These are phyloP conservation scores for Liposcelis brunnea DNA, from an alignment of 2,888 invertebrate species.

Conservation along the genomic window DNA sequence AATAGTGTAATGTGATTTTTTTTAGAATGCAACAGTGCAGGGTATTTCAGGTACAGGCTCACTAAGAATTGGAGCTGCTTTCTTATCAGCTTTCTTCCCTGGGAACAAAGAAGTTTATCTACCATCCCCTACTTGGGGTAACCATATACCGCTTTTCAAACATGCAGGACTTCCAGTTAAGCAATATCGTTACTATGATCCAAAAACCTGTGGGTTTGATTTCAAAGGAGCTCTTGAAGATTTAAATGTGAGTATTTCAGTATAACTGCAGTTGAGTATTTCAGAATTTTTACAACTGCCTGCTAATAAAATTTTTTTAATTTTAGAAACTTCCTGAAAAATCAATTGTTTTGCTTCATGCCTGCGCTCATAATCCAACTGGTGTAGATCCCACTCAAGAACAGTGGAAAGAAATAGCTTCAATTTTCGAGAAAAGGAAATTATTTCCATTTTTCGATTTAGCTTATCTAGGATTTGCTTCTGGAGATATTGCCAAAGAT, in stretches of 20 bases:
- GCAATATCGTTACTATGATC: slow-evolving; percentile 84
- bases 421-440: slow-evolving; percentile 60
- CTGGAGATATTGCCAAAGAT: slow-evolving; percentile 69
- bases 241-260: slow-evolving; percentile 58
- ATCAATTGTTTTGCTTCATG: slow-evolving; percentile 81
- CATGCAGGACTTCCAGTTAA: slow-evolving; percentile 70
- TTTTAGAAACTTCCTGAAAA: slow-evolving; percentile 78
- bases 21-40: slow-evolving; percentile 50
- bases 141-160: slow-evolving; percentile 90
- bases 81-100: slow-evolving; percentile 62
- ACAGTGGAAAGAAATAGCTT: slow-evolving; percentile 80
- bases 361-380: slow-evolving; percentile 97
- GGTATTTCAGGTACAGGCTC: slow-evolving; percentile 97
- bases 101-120: slow-evolving; percentile 70
- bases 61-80: slow-evolving; percentile 79
- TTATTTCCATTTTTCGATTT: slow-evolving; percentile 91
- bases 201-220: slow-evolving; percentile 85
- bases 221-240: slow-evolving; percentile 78
- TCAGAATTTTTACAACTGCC: neutral
- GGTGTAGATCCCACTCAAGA: slow-evolving; percentile 77
- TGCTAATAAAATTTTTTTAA: slow-evolving; percentile 4
- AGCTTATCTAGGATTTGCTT: slow-evolving; percentile 97
- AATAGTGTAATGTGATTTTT: slow-evolving; percentile 11
- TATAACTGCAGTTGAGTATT: neutral
- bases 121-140: slow-evolving; percentile 94